Base-by-base conservation (phyloP, 2,113 vertebrate genomes). In the Larimichthys crocea region DNA sequence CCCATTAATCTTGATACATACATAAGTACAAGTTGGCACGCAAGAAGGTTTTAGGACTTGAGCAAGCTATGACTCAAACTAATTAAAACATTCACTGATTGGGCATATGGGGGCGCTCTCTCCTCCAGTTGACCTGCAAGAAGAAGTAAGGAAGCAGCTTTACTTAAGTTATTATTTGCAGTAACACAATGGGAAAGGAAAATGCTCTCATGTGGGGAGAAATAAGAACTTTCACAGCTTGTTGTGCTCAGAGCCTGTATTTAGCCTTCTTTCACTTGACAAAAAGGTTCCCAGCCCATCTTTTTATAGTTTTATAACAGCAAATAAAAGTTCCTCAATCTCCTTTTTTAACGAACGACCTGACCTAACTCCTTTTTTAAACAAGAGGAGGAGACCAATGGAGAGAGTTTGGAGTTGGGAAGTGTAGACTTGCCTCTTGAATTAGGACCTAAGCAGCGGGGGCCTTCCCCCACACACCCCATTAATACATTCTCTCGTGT, bases 71-170 rank as follows among this genome's bases (percentile, higher is more conserved):
- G 62, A 50, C 63, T 70, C 40, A 60, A 52, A 65, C 22, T 22
- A 8, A 67, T 5, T 17, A 0, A 60, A 52, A 60, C 4, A 29
- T 85, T 68, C 59, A 20, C 48, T 22, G 4, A 31, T 78, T 67
- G 50, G 79, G 82, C 92, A 90, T 89, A 75, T 91, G 92, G 85
- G 89, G 93, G 92, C 84, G 70, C 91, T 82, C 85, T 87, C 14
- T 80, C 74, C 87, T 72, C 88, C 88, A 20, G 29, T 74, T 90
- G 57, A 79, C 49, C 14, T 75, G 52, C 29, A 40, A 59, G 49
- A 2, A 74, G 48, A 79, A 24, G 12, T 5, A 20, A 79, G 56
- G 24, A 81, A 82, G 60, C 70, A 60, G 53, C 74, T 85, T 46
- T 31, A 40, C 59, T 86, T 65, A 12, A 75, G 22, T 85, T 76